A percentile compares a stretch with the other conserved stretches of the same genome.
phyloP scores from a whole-genome alignment of 2,113 vertebrate genomes.

The Crotalus horridus region DNA sequence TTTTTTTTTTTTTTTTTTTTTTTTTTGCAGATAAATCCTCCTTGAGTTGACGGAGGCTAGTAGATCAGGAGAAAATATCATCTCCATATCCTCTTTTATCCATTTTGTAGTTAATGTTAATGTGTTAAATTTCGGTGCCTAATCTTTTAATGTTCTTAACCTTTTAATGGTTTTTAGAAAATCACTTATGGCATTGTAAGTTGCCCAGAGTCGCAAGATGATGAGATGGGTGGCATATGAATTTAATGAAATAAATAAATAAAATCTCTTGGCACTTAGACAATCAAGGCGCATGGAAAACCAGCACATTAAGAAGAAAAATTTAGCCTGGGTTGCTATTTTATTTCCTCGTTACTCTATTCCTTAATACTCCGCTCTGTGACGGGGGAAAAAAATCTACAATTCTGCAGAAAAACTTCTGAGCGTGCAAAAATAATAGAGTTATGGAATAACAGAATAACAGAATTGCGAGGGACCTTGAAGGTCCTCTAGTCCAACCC shows the following conservation, averaged over 20 bases:
- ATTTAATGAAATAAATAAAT: neutral
- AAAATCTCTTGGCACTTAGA: neutral
- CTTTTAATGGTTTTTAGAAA: neutral
- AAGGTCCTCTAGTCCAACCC: neutral
- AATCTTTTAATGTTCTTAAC: neutral
- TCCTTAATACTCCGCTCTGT: neutral
- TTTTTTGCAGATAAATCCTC: neutral
- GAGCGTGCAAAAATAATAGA: neutral
- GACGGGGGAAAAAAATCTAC: neutral
- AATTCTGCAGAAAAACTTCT: neutral
- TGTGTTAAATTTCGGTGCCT: neutral
- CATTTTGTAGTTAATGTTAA: neutral
- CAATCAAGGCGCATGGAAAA: neutral
- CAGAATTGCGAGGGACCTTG: neutral
- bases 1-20: neutral
- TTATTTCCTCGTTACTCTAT: neutral
- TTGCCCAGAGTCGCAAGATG: neutral
- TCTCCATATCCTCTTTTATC: neutral
- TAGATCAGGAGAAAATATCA: neutral
- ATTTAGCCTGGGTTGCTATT: neutral
- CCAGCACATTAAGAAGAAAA: neutral
- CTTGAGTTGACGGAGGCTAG: neutral
- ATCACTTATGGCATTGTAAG: neutral
- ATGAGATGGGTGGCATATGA: neutral
- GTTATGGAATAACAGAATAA: neutral